phyloP scores from a whole-genome alignment of 2,113 vertebrate species.

The Mesembrinibis cayennensis region DNA sequence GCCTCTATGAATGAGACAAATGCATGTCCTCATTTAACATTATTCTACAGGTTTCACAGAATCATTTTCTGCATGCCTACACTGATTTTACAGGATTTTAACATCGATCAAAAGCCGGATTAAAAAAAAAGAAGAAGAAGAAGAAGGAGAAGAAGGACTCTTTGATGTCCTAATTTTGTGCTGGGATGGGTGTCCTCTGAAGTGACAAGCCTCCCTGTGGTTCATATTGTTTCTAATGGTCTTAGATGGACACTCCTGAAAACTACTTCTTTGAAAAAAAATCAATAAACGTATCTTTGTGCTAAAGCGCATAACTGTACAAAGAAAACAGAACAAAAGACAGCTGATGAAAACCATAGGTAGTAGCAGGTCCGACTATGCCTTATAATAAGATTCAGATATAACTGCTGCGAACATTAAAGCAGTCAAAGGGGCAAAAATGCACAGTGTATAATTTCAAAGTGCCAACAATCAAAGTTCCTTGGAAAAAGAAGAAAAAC shows the following conservation, averaged over 20 bases:
- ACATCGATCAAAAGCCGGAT: not conserved
- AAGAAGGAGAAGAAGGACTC: not conserved
- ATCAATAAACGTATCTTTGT: not conserved
- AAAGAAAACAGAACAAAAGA: conserved; percentile 37
- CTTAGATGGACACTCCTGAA: not conserved
- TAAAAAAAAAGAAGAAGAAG: not conserved
- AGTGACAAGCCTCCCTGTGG: not conserved
- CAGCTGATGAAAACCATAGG: conserved; percentile 11
- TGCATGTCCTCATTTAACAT: not conserved
- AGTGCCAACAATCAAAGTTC: conserved; percentile 10
- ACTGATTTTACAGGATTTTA: not conserved
- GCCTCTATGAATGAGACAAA: not conserved
- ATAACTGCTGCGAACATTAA: conserved; percentile 18
- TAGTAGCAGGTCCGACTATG: conserved; percentile 5
- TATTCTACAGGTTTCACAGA: not conserved
- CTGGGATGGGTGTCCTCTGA: not conserved
- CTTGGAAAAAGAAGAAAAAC: not conserved
- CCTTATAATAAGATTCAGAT: conserved; percentile 35
- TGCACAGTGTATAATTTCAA: not conserved
- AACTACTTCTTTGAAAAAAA: conserved; percentile 41
- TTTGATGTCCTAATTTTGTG: not conserved
- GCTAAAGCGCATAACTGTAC: not conserved
- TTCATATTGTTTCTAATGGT: not conserved
- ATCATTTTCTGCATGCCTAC: not conserved
- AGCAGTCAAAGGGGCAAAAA: conserved; percentile 43